A percentile compares a stretch with the other conserved stretches of the same genome.
Conservation (phyloP, 2,888 invertebrate species). For the Cephus nigrinus region DNA sequence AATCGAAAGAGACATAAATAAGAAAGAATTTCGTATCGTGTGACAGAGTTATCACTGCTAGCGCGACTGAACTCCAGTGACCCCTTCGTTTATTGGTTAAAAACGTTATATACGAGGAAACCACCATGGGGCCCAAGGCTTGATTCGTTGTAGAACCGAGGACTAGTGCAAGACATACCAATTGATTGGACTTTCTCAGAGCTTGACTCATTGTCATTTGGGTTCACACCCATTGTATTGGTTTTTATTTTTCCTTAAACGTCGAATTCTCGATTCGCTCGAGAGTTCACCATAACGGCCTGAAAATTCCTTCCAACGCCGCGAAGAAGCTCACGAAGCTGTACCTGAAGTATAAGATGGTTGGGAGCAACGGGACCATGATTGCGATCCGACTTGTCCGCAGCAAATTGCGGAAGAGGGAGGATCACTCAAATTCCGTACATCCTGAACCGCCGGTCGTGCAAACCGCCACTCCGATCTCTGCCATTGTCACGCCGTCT, state of each 20-base stretch:
- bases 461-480: slow-evolving; percentile 68
- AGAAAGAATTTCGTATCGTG: background rate
- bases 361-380: slow-evolving; percentile 87
- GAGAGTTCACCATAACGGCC: slow-evolving; percentile 44
- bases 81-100: background rate
- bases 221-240: background rate
- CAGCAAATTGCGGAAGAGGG: slow-evolving; percentile 89
- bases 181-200: background rate
- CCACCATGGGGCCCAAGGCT: background rate
- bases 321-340: slow-evolving; percentile 57
- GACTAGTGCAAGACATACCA: background rate
- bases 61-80: background rate
- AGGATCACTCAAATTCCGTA: slow-evolving; percentile 79
- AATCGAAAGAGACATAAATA: background rate
- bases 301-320: slow-evolving; percentile 49
- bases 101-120: background rate
- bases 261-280: slow-evolving; percentile 40
- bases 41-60: background rate
- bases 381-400: slow-evolving; percentile 91
- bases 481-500: slow-evolving; percentile 27
- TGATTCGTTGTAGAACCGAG: background rate
- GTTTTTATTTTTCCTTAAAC: background rate
- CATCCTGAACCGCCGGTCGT: slow-evolving; percentile 76
- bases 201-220: background rate
- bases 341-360: slow-evolving; percentile 73